Percentiles rank a stretch among this genome's conserved stretches.
Conservation (phyloP, 2,888 invertebrate genomes). For the Plagodis dolabraria region DNA sequence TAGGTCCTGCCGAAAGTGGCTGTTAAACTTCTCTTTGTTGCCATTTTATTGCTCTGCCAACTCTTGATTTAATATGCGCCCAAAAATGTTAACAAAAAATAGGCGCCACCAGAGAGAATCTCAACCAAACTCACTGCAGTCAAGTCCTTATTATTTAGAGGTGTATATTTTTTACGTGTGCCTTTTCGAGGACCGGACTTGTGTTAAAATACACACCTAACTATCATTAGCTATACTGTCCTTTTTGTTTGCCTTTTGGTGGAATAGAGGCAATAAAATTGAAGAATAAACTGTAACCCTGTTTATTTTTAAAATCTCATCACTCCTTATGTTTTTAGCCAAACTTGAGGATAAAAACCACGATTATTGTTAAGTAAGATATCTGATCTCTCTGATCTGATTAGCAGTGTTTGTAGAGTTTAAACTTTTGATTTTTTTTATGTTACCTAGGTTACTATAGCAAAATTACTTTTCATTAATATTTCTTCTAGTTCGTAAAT, state of each 20-base stretch:
- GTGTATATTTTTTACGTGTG: conserved; percentile 74
- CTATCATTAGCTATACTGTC: conserved; percentile 82
- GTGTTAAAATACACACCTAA: conserved; percentile 85
- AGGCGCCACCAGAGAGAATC: conserved; percentile 78
- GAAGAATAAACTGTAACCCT: conserved; percentile 54
- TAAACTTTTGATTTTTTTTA: no score
- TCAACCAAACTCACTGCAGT: conserved; percentile 59
- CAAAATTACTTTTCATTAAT: no score
- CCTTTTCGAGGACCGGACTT: conserved; percentile 70
- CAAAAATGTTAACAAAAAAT: conserved; percentile 79
- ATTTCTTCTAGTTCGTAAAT: no score
- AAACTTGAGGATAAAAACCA: no score
- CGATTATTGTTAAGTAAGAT: no score
- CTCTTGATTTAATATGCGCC: conserved; percentile 70
- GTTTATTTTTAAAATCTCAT: no score
- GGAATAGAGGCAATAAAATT: conserved; percentile 80
- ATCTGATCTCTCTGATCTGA: no score
- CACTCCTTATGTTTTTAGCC: no score
- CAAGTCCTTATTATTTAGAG: conserved; percentile 71
- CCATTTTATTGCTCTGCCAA: conserved; percentile 79
- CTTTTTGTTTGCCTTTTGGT: conserved; percentile 78
- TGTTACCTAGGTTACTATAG: no score
- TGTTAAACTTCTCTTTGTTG: conserved; percentile 76
- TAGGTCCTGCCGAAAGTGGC: conserved; percentile 68
- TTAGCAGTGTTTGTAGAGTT: no score